A percentile compares a stretch with the other conserved stretches of the same genome.
These are phyloP conservation scores for Siphamia tubifer DNA, from an alignment of 2,113 vertebrate genomes.

Conservation along the genomic window DNA sequence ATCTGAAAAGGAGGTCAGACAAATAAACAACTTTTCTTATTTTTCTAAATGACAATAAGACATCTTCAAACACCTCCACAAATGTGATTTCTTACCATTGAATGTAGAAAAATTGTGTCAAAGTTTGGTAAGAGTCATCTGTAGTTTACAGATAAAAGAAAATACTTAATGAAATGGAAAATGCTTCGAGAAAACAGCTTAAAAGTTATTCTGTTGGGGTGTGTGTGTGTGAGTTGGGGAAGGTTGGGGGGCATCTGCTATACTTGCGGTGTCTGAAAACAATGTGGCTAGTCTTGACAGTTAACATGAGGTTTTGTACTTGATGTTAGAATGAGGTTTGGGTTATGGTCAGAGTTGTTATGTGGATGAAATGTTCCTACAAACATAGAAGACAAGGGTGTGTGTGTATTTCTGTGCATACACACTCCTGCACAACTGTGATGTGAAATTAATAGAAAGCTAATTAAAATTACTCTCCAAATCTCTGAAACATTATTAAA, in stretches of 20 bases:
- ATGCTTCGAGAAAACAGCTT: slow-evolving; percentile 17
- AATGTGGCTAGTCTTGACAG: too few species aligned
- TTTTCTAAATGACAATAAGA: neutral
- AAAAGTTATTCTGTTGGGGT: neutral
- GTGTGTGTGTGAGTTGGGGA: neutral
- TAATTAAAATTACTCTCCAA: slow-evolving; percentile 57
- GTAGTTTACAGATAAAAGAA: neutral
- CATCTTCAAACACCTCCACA: neutral
- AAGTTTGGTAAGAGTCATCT: slow-evolving; percentile 2
- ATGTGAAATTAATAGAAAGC: slow-evolving; percentile 45
- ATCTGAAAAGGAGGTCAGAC: neutral
- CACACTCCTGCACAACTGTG: neutral
- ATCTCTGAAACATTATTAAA: slow-evolving; percentile 33
- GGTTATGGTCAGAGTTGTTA: neutral
- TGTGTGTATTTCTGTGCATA: neutral
- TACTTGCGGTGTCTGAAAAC: too few species aligned
- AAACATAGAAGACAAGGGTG: neutral
- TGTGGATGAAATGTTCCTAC: neutral
- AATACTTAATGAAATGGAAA: slow-evolving; percentile 5
- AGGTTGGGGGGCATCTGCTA: too few species aligned
- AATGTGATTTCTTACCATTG: neutral
- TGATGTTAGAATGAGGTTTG: too few species aligned
- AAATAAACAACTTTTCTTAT: neutral
- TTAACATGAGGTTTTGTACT: too few species aligned
- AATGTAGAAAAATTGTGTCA: neutral